Evolutionary conservation across 1,140 invertebrate species (phyloP), one percentile per base, ranked within the genome.

Genomic region (Atta cephalotes): DNA sequence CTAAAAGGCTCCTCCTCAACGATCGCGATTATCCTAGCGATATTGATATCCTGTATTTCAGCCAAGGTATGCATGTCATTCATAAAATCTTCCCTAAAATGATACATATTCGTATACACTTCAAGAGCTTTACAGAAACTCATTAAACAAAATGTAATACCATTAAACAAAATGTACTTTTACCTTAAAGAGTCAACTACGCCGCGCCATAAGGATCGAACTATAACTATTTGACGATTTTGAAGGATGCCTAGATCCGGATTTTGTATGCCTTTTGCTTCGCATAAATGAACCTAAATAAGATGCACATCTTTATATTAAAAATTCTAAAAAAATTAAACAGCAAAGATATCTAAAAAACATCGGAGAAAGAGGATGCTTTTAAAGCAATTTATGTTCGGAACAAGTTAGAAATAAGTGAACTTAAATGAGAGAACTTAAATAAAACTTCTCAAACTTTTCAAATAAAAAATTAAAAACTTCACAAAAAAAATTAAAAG

Each of bases 1-100:
- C 97, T 98, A 82, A 98, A 96, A 0, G 98, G 98, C 91, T 98
- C 98, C 81, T 98, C 97, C 78, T 97, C 96, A 91, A 98, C 98
- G 60, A 98, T 95, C 1, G 98, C 98, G 5, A 98, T 96, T 70
- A 98, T 97, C 77, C 97, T 96, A 2, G 98, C 97, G 74, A 99
- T 96, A 94, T 99, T 98, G 9, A 97, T 96, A 93, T 99, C 98
- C 60, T 97, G 96, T 81, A 99, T 96, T 62, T 97, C 96, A 25
- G 97, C 97, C 93, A 98, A 95, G 94, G 97, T 97, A 89, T 97
- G 97, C 89, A 98, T 97, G 95, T 99, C 98, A 91, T 97, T 97
- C 92, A 98, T 96, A 93, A 98, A 98, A 92, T 98, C 98, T 95
- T 97, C 96, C 92, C 97, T 98, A 94, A 35, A 82, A 84, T 9